Base-by-base conservation (phyloP, 2,113 vertebrate species). In the Vireo altiloquus region DNA sequence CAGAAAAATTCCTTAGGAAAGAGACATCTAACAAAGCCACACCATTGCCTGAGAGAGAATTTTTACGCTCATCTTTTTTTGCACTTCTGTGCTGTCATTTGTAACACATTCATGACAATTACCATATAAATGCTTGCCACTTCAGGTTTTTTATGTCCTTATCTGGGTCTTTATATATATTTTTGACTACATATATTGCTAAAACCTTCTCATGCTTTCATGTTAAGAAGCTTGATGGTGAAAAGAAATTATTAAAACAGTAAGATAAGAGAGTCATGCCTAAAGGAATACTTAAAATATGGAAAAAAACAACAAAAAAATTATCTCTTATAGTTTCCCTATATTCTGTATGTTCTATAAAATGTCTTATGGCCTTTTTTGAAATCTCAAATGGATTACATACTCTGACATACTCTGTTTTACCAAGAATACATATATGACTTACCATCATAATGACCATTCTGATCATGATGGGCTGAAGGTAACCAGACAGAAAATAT, bases 301-400 rank as follows among this genome's bases (percentile, higher is more conserved):
- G 8, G n/a, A n/a, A 60, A 83, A 83, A 24, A 24, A 0, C 21
- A 21, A 17, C 4, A 40, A 42, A 83, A 74, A 56, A 44, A 27
- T 50, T 64, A 2, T 17, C 39, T 74, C 9, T 40, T 50, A 80
- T 11, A 35, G 11, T 68, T 82, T 42, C 10, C 6, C 1, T 57
- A 31, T 42, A 11, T 68, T 57, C 37, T 2, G 0, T 49, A 23
- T n/a, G 16, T 69, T 81, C 16, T 0, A 0, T 39, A 57, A 57
- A 5, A 57, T 80, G 15, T 4, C 3, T 40, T 76, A 23, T 42
- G 10, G 8, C 5, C 19, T 63, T 82, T 75, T 35, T 19, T 53
- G 10, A 68, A 87, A 37, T 70, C 16, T 69, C 22, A n/a, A 6
- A 63, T 70, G 68, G 23, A 22, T 88, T 17, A 28, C 22, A 13